Percentiles rank a stretch among this genome's conserved stretches.
phyloP scores from a whole-genome alignment of 30 jellyfish, hydroid and myxozoan species.

The Turritopsis dohrnii region DNA sequence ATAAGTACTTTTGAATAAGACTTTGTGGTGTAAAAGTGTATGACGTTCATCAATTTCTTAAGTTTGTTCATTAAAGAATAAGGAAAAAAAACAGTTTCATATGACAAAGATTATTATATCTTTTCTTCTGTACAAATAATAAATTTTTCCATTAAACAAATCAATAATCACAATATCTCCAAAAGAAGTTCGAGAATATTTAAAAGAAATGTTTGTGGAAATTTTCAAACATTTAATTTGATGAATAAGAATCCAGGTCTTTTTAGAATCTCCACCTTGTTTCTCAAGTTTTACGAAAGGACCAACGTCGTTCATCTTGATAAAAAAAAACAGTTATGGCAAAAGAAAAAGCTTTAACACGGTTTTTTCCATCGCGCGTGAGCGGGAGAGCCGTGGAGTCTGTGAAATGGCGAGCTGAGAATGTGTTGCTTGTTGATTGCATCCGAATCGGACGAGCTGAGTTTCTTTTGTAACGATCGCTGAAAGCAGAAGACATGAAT shows the following conservation, averaged over 20 bases:
- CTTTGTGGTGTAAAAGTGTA: too few relatives aligned
- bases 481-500: not conserved
- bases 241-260: not conserved
- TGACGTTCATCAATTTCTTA: too few relatives aligned
- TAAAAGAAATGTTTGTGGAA: not conserved
- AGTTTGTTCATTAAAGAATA: too few relatives aligned
- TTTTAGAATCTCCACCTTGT: too few relatives aligned
- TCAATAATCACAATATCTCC: not conserved
- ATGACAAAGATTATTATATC: too few relatives aligned
- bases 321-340: not conserved
- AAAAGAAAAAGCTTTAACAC: not conserved
- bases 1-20: too few relatives aligned
- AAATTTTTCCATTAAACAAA: not conserved
- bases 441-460: constrained; percentile 29
- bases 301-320: not conserved
- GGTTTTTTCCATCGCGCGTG: constrained; percentile 1
- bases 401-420: not conserved
- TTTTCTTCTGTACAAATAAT: not conserved
- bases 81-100: too few relatives aligned
- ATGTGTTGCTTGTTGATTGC: constrained; percentile 30
- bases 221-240: not conserved
- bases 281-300: too few relatives aligned
- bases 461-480: constrained; percentile 41
- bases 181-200: not conserved
- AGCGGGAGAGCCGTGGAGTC: constrained; percentile 1